Evolutionary conservation across 2,113 vertebrate species (phyloP).

Genomic region (Odontesthes bonariensis): DNA sequence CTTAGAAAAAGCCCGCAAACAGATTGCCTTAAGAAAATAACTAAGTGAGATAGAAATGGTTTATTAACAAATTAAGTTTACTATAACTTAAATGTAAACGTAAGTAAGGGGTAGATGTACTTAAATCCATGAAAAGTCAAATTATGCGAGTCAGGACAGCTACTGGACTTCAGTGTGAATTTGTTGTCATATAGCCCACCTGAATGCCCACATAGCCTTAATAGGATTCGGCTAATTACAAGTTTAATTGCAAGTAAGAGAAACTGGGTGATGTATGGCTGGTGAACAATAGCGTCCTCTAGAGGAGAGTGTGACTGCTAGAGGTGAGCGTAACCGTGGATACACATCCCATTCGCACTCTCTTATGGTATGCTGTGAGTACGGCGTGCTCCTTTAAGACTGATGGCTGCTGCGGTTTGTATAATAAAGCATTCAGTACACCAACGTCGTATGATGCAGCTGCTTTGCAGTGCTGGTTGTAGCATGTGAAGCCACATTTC

Average conservation of each 20-base stretch:
- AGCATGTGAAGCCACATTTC: constrained; percentile 16
- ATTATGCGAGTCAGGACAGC: too few relatives aligned
- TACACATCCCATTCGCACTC: constrained; percentile 22
- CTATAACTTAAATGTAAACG: too few relatives aligned
- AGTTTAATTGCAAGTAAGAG: constrained; percentile 69
- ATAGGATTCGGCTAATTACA: constrained; percentile 69
- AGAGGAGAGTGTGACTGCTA: constrained; percentile 76
- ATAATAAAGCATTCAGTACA: constrained; percentile 31
- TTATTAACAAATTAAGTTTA: too few relatives aligned
- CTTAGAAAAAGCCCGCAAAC: too few relatives aligned
- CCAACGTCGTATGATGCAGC: constrained; percentile 25
- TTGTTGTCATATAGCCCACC: constrained; percentile 15
- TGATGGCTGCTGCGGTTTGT: constrained; percentile 44
- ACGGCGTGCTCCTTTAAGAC: constrained; percentile 15
- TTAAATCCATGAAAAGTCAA: too few relatives aligned
- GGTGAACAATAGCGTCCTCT: constrained; percentile 85
- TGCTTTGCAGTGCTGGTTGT: constrained; percentile 14
- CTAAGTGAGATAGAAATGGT: too few relatives aligned
- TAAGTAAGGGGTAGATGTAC: too few relatives aligned
- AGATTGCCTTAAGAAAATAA: too few relatives aligned
- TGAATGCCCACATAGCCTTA: constrained; percentile 44
- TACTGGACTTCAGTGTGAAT: constrained; percentile 1
- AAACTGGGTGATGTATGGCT: constrained; percentile 71
- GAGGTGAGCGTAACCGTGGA: background rate
- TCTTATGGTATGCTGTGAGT: constrained; percentile 40